Conservation (phyloP, 2,888 invertebrate species). For the Coleophora flavipennella region DNA sequence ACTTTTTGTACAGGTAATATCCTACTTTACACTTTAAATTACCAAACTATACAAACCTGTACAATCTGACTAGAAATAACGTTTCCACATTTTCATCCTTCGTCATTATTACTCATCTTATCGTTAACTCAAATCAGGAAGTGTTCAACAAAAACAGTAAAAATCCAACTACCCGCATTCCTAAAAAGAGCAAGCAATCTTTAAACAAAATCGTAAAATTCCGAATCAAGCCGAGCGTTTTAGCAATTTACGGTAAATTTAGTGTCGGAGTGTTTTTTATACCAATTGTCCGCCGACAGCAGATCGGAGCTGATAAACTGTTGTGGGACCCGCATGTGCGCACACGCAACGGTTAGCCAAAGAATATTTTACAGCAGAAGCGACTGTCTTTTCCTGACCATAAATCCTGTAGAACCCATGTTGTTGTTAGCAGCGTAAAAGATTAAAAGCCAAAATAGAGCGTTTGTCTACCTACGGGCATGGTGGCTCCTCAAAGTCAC, state of each 20-base stretch:
- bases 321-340: slow-evolving; percentile 59
- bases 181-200: slow-evolving; percentile 51
- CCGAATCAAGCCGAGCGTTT: slow-evolving; percentile 55
- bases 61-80: too few relatives aligned
- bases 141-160: slow-evolving; percentile 24
- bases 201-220: slow-evolving; percentile 52
- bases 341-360: slow-evolving; percentile 48
- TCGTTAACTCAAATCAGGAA: slow-evolving; percentile 22
- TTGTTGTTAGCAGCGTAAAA: too few relatives aligned
- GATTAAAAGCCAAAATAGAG: too few relatives aligned
- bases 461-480: too few relatives aligned
- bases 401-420: too few relatives aligned
- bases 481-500: too few relatives aligned
- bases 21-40: too few relatives aligned
- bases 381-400: background rate
- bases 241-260: slow-evolving; percentile 65
- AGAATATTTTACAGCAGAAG: slow-evolving; percentile 18
- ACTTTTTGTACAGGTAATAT: too few relatives aligned
- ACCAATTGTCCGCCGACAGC: slow-evolving; percentile 56
- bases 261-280: slow-evolving; percentile 58
- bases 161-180: slow-evolving; percentile 58
- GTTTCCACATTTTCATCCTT: too few relatives aligned
- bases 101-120: too few relatives aligned
- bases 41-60: too few relatives aligned
- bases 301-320: slow-evolving; percentile 53